Base-by-base conservation (phyloP, 2,888 invertebrate species). In the Calameuta pallipes region DNA sequence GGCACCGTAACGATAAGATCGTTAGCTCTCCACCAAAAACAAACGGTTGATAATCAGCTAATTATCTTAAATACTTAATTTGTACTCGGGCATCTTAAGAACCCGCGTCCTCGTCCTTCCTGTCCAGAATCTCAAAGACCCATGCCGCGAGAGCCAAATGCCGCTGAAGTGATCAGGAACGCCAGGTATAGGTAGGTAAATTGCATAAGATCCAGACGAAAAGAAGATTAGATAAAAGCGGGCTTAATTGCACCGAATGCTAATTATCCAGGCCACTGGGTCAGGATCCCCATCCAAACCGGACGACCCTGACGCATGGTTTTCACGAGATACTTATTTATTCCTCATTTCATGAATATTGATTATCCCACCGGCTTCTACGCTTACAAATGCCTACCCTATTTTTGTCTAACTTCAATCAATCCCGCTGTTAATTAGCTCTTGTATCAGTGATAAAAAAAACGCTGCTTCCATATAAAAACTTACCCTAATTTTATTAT, bases 41-140 rank as follows among this genome's bases (percentile, higher is more conserved):
- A 83, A 83, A 82, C 79, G 78, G 76, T 79, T 81, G 75, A 78
- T 33, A 79, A 79, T 83, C 84, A 69, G 80, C 85, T 88, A 87
- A 88, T 88, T 87, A 88, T 87, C 87, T 87, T 87, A 88, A 88
- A 87, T 85, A 85, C 85, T 88, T 87, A 83, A 86, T 86, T 86
- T 84, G 83, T 86, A 83, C 78, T 74, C 81, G 71, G 75, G 36
- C 56, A 31, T 68, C 75, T 13, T 13, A 30, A 37, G 33, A 37
- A n/a, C 56, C 36, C 74, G 23, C n/a, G n/a, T 56, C 31, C 37
- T 73, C 35, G 33, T 73, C 76, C 30, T 31, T 79, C 36, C 15
- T 36, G 68, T 69, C 76, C 76, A 76, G 69, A 37, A 31, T 68
- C 76, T 74, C 79, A 79, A 73, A 78, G 78, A 76, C 78, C 41